Percentiles rank a stretch among this genome's conserved stretches.
Conservation (phyloP, 2,113 vertebrate species). For the Gnathonemus echidnorhynchus region DNA sequence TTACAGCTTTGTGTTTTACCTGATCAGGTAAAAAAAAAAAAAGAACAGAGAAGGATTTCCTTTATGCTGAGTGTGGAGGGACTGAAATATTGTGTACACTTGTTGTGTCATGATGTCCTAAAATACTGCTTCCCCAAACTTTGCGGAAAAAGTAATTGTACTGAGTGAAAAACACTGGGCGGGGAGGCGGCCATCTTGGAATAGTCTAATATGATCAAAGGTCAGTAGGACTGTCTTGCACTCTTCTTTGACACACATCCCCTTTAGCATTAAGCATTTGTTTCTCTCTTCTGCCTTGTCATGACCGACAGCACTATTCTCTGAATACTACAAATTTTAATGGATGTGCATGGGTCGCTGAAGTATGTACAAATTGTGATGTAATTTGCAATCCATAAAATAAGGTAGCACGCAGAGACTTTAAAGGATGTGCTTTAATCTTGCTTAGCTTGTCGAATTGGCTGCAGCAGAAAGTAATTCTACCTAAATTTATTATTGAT, state of each 20-base stretch:
- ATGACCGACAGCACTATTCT: not conserved
- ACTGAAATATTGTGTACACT: not conserved
- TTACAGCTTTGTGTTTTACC: not conserved
- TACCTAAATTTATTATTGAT: not conserved
- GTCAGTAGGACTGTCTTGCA: not conserved
- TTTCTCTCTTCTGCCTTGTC: not conserved
- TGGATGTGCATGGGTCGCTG: not conserved
- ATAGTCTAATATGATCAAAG: not conserved
- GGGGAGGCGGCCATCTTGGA: not conserved
- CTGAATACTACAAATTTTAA: not conserved
- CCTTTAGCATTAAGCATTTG: not conserved
- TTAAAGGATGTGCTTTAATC: not conserved
- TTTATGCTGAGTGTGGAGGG: not conserved
- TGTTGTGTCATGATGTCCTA: not conserved
- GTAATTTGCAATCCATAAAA: constrained; percentile 8
- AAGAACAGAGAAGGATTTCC: not conserved
- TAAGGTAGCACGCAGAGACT: not conserved
- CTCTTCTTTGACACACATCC: not conserved
- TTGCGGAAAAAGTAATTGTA: not conserved
- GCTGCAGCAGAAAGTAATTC: not conserved
- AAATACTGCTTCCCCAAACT: not conserved
- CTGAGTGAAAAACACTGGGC: not conserved
- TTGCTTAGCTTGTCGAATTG: constrained; percentile 5
- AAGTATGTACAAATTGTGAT: not conserved
- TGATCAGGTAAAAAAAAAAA: not conserved